Evolutionary conservation across 2,888 invertebrate genomes (phyloP), one percentile per base, ranked within the genome.

Genomic region (Chalcosyrphus nemorum): DNA sequence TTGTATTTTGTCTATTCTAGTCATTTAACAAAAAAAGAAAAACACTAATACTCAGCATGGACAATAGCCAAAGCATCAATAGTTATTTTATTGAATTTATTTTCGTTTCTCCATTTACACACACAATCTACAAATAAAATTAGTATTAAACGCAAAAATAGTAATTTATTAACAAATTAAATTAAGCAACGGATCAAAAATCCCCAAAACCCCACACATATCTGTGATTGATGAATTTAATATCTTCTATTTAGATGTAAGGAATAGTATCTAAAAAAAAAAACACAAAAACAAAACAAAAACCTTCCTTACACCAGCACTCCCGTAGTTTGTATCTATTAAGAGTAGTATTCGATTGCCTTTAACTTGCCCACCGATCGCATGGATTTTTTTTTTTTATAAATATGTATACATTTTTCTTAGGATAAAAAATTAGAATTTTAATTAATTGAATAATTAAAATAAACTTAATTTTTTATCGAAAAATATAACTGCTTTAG

Each of bases 171-270:
- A 77, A 78, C 61, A 77, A 72, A 52, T 72, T 43, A 72, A 82
- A 78, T 29, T 82, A 78, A 84, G 84, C 56, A 84, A 84, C 84
- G 84, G 78, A 84, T 84, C 80, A 84, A 84, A 80, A 75, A 52
- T 80, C 80, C 84, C 80, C 84, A 68, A 77, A 70, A 35, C 66
- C n/a, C 32, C 38, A 32, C 63, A 24, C 59, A 57, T 84, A 80
- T 84, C 84, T 84, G 84, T 84, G 84, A 84, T 84, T 84, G 84
- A 84, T 84, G 78, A 80, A 84, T 84, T 84, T 84, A 38, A 82
- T 75, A 80, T 80, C n/a, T n/a, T n/a, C 74, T 84, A 75, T 74
- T 75, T 80, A 84, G 65, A 65, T 54, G 59, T 84, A 84, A 75
- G 61, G 52, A 75, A 59, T 65, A 75, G 50, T 78, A 71, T 70